Conservation (phyloP, 1,140 invertebrate species). For the Saccostrea cuccullata region DNA sequence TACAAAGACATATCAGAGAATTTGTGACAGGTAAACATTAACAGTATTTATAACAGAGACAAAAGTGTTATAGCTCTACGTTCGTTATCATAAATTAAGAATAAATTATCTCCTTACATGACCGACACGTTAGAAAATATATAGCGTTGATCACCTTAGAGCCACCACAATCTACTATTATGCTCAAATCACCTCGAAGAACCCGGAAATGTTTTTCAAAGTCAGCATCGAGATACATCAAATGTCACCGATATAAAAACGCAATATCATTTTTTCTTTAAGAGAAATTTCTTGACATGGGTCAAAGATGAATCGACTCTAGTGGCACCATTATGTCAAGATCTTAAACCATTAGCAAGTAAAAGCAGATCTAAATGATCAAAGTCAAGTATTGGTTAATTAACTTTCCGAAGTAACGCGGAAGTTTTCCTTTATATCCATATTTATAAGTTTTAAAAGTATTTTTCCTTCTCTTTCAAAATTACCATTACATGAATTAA, state of each 20-base stretch:
- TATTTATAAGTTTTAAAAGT: neutral
- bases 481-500: neutral
- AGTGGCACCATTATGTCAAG: neutral
- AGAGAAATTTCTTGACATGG: neutral
- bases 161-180: no score
- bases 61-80: neutral
- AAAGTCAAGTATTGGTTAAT: no score
- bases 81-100: constrained; percentile 30
- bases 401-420: neutral
- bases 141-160: neutral
- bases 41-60: neutral
- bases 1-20: neutral
- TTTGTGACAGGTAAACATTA: neutral
- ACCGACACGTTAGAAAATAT: neutral
- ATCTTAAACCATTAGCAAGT: neutral
- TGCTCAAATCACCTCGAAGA: neutral
- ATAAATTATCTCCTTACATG: neutral
- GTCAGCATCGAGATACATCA: neutral
- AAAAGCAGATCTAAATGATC: neutral
- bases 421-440: neutral
- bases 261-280: neutral
- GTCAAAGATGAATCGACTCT: neutral
- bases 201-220: constrained; percentile 21
- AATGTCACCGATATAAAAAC: neutral
- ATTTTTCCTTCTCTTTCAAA: neutral